These are phyloP conservation scores for Porphyrio hochstetteri DNA, from an alignment of 2,113 vertebrate species.

Conservation along the genomic window DNA sequence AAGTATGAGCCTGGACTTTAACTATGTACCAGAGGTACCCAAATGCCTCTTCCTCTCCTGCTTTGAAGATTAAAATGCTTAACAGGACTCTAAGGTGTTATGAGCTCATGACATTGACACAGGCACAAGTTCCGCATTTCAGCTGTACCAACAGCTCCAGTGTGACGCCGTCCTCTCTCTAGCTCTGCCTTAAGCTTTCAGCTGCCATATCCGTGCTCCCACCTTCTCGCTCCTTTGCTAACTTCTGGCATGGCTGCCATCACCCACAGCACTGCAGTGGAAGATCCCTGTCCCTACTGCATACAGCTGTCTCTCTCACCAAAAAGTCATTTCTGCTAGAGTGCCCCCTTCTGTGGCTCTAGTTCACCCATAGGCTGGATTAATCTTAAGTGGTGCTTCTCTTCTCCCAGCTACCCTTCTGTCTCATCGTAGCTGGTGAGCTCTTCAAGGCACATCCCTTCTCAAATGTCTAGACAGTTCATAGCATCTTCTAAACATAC, in stretches of 20 bases:
- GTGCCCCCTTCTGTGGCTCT: not conserved
- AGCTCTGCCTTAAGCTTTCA: not conserved
- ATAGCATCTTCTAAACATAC: not conserved
- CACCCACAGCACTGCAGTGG: not conserved
- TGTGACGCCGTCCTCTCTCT: not conserved
- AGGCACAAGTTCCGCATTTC: not conserved
- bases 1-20: not conserved
- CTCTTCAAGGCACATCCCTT: not conserved
- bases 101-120: fast-evolving
- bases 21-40: not conserved
- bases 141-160: not conserved
- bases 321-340: not conserved
- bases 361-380: not conserved
- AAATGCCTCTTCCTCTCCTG: not conserved
- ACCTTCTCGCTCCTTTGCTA: not conserved
- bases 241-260: not conserved
- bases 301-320: not conserved
- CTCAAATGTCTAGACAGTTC: not conserved
- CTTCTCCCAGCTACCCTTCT: not conserved
- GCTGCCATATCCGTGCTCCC: not conserved
- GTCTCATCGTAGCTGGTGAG: not conserved
- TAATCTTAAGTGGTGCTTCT: not conserved
- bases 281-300: not conserved
- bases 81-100: not conserved
- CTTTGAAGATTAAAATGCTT: not conserved